phyloP scores from a whole-genome alignment of 2,113 vertebrate species.

The Taurulus bubalis region DNA sequence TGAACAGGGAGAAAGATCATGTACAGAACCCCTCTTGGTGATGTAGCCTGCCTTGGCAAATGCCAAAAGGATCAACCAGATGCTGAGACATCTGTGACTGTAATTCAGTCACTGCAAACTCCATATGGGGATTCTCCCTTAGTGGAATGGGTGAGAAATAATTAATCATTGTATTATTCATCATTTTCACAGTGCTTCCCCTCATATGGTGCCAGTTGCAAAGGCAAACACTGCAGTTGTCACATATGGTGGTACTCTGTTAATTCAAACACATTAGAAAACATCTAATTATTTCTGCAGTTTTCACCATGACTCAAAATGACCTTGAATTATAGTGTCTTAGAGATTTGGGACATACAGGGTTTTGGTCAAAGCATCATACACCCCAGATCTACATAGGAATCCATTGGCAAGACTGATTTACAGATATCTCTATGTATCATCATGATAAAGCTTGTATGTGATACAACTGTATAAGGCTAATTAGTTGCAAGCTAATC shows the following conservation, averaged over 20 bases:
- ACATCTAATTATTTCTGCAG: background rate
- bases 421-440: background rate
- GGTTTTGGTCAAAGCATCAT: background rate
- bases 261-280: constrained; percentile 23
- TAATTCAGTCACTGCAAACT: constrained; percentile 67
- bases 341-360: background rate
- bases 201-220: constrained; percentile 48
- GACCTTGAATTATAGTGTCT: background rate
- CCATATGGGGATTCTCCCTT: constrained; percentile 71
- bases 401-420: background rate
- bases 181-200: constrained; percentile 59
- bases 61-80: constrained; percentile 79
- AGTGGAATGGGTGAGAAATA: constrained; percentile 68
- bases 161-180: constrained; percentile 76
- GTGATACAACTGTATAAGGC: background rate
- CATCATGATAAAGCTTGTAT: constrained; percentile 4
- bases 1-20: constrained; percentile 49
- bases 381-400: background rate
- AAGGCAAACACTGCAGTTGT: constrained; percentile 46
- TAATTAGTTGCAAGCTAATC: background rate
- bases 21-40: constrained; percentile 16
- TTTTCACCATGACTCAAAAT: constrained; percentile 1
- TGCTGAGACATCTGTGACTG: constrained; percentile 78
- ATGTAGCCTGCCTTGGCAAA: constrained; percentile 69
- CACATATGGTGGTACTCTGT: constrained; percentile 36